Evolutionary conservation across 2,797 vertebrate species (phyloP).

Genomic region (Brotula barbata): DNA sequence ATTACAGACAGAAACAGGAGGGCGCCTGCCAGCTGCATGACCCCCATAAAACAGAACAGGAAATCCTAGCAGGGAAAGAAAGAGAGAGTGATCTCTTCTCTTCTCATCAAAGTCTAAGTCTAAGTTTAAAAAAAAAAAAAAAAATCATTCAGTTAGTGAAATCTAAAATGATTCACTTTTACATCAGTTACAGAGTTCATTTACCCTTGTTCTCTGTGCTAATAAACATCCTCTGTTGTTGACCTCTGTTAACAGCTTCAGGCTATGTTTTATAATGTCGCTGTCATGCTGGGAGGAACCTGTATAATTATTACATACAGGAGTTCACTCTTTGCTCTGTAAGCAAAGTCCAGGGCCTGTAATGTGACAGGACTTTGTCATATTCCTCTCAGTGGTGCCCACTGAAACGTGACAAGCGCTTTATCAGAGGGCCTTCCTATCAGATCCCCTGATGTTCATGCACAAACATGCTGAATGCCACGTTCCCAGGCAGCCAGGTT

Average conservation of each 20-base stretch:
- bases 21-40: slow-evolving; percentile 82
- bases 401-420: slow-evolving; percentile 72
- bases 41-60: slow-evolving; percentile 81
- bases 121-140: too few relatives aligned
- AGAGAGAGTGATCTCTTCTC: slow-evolving; percentile 59
- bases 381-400: slow-evolving; percentile 56
- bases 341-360: slow-evolving; percentile 73
- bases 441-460: slow-evolving; percentile 61
- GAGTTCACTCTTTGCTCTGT: slow-evolving; percentile 59
- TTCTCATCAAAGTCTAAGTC: slow-evolving; percentile 5
- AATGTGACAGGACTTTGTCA: slow-evolving; percentile 72
- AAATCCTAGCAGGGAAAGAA: slow-evolving; percentile 77
- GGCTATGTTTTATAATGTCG: slow-evolving; percentile 45
- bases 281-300: slow-evolving; percentile 52
- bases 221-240: slow-evolving; percentile 29
- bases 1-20: slow-evolving; percentile 80
- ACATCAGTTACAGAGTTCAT: slow-evolving; percentile 23
- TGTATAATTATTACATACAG: slow-evolving; percentile 76
- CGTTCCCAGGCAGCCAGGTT: slow-evolving; percentile 61
- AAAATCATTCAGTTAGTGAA: too few relatives aligned
- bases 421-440: slow-evolving; percentile 71
- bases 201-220: slow-evolving; percentile 11
- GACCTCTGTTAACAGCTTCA: slow-evolving; percentile 24
- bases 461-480: slow-evolving; percentile 64
- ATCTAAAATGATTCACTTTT: slow-evolving; percentile 25